Percentiles rank a stretch among this genome's conserved stretches.
phyloP scores from a whole-genome alignment of 92 coral and sea anemone genomes.

The Phenganax marumi region DNA sequence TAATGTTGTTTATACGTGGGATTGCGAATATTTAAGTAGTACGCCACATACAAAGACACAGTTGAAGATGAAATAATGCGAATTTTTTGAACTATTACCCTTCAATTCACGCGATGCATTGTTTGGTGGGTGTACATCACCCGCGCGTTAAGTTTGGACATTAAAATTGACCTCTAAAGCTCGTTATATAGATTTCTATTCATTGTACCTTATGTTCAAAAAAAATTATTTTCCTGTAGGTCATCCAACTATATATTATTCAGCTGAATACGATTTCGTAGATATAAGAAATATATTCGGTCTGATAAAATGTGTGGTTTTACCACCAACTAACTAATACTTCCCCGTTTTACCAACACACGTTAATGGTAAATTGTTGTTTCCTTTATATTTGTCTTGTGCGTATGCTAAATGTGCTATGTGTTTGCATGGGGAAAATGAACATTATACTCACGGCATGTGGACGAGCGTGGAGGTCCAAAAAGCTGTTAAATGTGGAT shows the following conservation, averaged over 20 bases:
- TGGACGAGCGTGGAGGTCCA: no score
- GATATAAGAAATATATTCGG: conserved; percentile 23
- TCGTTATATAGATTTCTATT: conserved; percentile 22
- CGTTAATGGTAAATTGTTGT: conserved; percentile 18
- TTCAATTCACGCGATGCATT: conserved; percentile 18
- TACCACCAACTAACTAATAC: conserved; percentile 16
- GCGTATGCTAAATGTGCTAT: no score
- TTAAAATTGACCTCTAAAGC: not conserved
- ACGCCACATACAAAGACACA: not conserved
- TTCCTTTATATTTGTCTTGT: not conserved
- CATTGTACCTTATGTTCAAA: conserved; percentile 34
- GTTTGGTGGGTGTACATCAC: not conserved
- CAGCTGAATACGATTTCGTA: conserved; percentile 2
- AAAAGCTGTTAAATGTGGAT: no score
- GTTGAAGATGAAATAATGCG: not conserved
- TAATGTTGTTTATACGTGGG: conserved; percentile 20
- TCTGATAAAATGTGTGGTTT: conserved; percentile 32
- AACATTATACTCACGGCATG: no score
- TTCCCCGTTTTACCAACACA: conserved; percentile 26
- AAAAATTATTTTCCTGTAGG: not conserved
- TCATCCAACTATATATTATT: not conserved
- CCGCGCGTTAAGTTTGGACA: not conserved
- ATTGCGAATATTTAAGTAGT: conserved; percentile 24
- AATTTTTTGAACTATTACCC: conserved; percentile 9
- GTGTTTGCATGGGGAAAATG: no score